These are phyloP conservation scores for Drosophila melanocephala DNA, from an alignment of 2,888 invertebrate species.

Conservation along the genomic window DNA sequence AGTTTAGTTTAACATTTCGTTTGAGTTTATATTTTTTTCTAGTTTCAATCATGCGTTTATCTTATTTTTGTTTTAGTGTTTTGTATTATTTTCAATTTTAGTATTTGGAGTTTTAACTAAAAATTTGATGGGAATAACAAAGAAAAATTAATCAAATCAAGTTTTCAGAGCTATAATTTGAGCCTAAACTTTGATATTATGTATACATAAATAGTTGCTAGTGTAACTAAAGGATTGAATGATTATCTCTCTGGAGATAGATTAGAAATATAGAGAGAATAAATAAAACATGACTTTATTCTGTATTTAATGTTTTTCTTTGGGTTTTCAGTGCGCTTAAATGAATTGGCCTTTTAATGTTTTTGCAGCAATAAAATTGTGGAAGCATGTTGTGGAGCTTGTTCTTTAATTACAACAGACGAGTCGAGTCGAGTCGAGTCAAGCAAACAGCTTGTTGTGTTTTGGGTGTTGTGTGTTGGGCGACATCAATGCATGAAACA, in stretches of 20 bases:
- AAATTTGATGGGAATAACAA: not conserved
- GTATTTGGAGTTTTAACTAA: not conserved
- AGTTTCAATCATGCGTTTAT: not conserved
- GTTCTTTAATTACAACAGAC: conserved; percentile 39
- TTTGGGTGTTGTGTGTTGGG: conserved; percentile 3
- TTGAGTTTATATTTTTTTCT: not conserved
- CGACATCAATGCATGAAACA: conserved; percentile 52
- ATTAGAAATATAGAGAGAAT: not conserved
- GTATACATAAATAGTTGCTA: not conserved
- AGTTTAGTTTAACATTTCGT: not conserved
- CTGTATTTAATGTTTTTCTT: not conserved
- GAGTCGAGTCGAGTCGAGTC: not conserved
- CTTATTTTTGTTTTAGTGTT: no score
- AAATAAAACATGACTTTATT: not conserved
- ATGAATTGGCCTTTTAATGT: not conserved
- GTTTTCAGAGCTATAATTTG: no score
- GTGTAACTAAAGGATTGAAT: no score
- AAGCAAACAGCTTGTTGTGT: conserved; percentile 11
- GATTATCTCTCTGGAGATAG: not conserved
- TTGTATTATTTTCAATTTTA: not conserved
- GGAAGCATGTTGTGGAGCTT: conserved; percentile 8
- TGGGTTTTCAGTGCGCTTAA: not conserved
- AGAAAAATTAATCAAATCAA: no score
- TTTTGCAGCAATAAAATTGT: not conserved
- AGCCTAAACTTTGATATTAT: no score